These are phyloP conservation scores for Temnothorax ravouxi DNA, from an alignment of 2,888 invertebrate species.

Conservation along the genomic window DNA sequence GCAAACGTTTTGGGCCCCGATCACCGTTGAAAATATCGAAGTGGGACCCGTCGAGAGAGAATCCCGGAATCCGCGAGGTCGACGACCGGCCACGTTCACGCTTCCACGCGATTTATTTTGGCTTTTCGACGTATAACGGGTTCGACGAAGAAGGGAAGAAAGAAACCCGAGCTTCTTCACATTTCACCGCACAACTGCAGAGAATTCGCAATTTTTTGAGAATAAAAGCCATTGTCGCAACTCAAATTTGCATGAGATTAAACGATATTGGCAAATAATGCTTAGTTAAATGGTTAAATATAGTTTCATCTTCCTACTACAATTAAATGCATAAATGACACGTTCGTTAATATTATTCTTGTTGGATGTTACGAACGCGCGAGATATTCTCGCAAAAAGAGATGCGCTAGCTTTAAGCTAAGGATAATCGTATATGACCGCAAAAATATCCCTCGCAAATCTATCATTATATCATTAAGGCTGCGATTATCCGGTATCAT, in stretches of 20 bases:
- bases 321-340: neutral
- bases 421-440: neutral
- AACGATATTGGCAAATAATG: neutral
- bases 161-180: too few relatives aligned
- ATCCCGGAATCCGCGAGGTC: constrained; percentile 56
- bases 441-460: neutral
- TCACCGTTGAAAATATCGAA: constrained; percentile 47
- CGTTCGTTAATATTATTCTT: neutral
- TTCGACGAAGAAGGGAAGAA: neutral
- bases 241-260: neutral
- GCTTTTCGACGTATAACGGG: constrained; percentile 59
- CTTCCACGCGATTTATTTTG: constrained; percentile 65
- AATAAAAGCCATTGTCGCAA: neutral
- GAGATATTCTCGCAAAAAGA: neutral
- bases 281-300: neutral
- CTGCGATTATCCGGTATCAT: constrained; percentile 15
- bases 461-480: constrained; percentile 13
- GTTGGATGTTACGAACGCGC: neutral
- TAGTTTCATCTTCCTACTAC: neutral
- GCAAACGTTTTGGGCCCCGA: neutral
- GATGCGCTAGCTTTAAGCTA: neutral
- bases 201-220: neutral
- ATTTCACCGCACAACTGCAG: neutral
- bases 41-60: neutral
- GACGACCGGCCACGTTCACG: constrained; percentile 62